Conservation (phyloP, 2,113 vertebrate species). For the Anguilla japonica region DNA sequence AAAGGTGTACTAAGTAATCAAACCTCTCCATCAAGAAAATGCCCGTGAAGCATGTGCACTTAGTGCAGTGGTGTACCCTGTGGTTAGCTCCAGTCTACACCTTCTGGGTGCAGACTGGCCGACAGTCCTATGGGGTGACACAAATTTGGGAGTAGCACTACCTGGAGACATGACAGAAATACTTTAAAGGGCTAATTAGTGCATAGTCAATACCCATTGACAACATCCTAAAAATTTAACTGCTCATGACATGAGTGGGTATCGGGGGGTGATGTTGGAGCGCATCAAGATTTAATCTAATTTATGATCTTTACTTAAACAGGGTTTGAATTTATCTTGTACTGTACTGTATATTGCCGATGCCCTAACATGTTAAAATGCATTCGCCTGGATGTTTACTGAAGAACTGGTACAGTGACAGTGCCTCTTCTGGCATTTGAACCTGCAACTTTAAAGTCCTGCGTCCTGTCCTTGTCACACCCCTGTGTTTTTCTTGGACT, state of each 20-base stretch:
- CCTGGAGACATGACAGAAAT: too few relatives aligned
- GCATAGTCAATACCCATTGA: neutral
- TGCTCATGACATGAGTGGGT: neutral
- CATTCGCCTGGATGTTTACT: neutral
- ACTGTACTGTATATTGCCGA: neutral
- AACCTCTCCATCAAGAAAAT: neutral
- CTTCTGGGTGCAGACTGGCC: neutral
- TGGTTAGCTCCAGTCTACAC: too few relatives aligned
- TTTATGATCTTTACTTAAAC: neutral
- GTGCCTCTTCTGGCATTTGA: neutral
- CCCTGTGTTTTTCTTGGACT: conserved; percentile 44
- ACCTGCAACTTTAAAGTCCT: neutral
- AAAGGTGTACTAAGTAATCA: neutral
- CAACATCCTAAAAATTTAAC: neutral
- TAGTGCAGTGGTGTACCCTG: neutral
- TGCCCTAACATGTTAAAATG: too few relatives aligned
- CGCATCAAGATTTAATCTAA: neutral
- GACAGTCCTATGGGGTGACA: neutral
- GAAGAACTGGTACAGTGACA: neutral
- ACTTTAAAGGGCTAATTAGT: neutral
- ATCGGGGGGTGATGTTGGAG: neutral
- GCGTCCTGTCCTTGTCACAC: conserved; percentile 8
- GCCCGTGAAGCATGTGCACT: conserved; percentile 2
- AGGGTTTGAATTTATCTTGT: neutral
- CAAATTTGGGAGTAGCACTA: too few relatives aligned